phyloP scores from a whole-genome alignment of 2,113 vertebrate species.

The Clupea harengus region DNA sequence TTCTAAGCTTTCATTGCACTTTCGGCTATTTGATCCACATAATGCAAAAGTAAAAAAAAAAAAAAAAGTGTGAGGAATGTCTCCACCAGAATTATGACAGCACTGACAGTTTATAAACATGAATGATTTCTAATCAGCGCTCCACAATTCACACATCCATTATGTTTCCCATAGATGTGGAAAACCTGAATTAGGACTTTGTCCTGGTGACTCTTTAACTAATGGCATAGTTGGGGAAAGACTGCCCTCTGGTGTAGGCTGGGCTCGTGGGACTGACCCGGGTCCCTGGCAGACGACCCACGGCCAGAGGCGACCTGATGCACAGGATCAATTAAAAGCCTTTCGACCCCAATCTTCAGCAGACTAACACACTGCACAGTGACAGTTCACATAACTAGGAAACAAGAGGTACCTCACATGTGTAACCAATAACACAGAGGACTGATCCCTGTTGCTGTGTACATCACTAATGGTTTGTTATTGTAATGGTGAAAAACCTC shows the following conservation, averaged over 20 bases:
- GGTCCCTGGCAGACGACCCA: not conserved
- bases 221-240: slow-evolving; percentile 52
- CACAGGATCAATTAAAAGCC: slow-evolving; percentile 11
- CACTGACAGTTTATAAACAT: not conserved
- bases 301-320: not conserved
- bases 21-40: not conserved
- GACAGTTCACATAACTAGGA: not conserved
- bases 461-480: not conserved
- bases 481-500: not conserved
- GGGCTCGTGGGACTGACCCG: not conserved
- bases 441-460: not conserved
- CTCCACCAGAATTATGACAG: not conserved
- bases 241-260: slow-evolving; percentile 69
- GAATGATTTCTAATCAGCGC: not conserved
- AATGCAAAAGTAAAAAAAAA: not conserved
- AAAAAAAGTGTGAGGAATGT: not conserved
- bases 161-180: not conserved
- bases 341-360: not conserved
- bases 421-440: not conserved
- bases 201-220: not conserved
- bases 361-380: not conserved
- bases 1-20: slow-evolving; percentile 21
- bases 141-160: not conserved
- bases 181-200: slow-evolving; percentile 16
- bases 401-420: not conserved